Conservation (phyloP, 2,888 invertebrate genomes). For the Harmothoe impar region DNA sequence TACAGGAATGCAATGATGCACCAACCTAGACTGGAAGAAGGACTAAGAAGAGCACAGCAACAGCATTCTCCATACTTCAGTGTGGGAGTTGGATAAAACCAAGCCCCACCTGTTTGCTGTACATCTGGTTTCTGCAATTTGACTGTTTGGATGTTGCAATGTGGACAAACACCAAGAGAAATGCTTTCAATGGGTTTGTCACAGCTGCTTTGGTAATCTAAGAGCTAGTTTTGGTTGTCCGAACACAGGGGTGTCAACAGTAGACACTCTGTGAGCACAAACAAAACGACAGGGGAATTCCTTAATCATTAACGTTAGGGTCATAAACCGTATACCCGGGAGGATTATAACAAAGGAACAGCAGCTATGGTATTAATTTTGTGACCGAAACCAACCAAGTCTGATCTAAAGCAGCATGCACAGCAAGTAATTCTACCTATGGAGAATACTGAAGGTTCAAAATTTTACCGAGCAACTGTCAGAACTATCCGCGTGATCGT, state of each 20-base stretch:
- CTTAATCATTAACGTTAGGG: constrained; percentile 32
- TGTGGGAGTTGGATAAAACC: not conserved
- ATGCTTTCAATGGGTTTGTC: constrained; percentile 40
- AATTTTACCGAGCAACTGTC: constrained; percentile 57
- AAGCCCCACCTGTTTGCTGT: not conserved
- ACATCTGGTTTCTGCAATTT: constrained; percentile 11
- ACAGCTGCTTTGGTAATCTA: constrained; percentile 39
- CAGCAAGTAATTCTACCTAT: constrained; percentile 60
- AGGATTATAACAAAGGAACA: not conserved
- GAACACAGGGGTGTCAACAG: not conserved
- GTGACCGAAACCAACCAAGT: constrained; percentile 58
- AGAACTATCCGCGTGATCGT: constrained; percentile 43
- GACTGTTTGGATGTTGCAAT: constrained; percentile 27
- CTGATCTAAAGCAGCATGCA: constrained; percentile 59
- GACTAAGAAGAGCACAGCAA: constrained; percentile 22
- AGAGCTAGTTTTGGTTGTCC: not conserved
- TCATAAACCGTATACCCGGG: not conserved
- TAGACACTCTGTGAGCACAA: not conserved
- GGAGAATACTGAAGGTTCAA: constrained; percentile 56
- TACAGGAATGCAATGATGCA: constrained; percentile 16
- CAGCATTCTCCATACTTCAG: constrained; percentile 49
- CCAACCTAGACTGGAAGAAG: constrained; percentile 35
- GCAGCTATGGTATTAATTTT: constrained; percentile 58
- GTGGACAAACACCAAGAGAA: constrained; percentile 56
- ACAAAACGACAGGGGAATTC: not conserved